Percentiles rank a stretch among this genome's conserved stretches.
These are phyloP conservation scores for Vannuccia rotundouncinata DNA, from an alignment of 2,888 invertebrate genomes.

Conservation along the genomic window DNA sequence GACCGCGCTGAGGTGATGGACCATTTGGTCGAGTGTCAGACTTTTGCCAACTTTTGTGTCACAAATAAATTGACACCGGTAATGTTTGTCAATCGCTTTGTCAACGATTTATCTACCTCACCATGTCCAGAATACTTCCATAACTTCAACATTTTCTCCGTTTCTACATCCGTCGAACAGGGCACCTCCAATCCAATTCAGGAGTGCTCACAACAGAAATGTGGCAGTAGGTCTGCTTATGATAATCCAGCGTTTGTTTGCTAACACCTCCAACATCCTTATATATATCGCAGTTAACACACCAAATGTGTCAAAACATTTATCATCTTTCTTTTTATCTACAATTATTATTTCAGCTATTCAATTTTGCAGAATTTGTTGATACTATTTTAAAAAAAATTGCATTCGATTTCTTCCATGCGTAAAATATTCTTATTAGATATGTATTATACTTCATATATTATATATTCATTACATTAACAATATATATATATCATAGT, in stretches of 20 bases:
- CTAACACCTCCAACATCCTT: no score
- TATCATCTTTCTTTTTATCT: no score
- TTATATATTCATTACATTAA: no score
- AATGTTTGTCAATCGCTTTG: constrained; percentile 31
- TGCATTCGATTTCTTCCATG: no score
- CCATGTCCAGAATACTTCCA: constrained; percentile 9
- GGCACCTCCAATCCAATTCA: background rate
- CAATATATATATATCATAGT: no score
- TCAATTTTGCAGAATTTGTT: no score
- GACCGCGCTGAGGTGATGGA: constrained; percentile 35
- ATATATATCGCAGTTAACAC: no score
- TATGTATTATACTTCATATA: no score
- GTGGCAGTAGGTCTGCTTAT: background rate
- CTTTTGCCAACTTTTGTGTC: constrained; percentile 36
- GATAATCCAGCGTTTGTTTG: constrained; percentile 2
- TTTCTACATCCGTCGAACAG: background rate
- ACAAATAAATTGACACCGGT: constrained; percentile 18
- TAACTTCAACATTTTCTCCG: constrained; percentile 10
- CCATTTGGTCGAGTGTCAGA: constrained; percentile 35
- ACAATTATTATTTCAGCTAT: no score
- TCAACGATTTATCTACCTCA: background rate
- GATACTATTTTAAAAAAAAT: no score
- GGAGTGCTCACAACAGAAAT: background rate
- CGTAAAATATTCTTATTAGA: no score
- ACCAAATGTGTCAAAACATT: no score